These are phyloP conservation scores for Lipophrys pholis DNA, from an alignment of 2,113 vertebrate genomes.

Conservation along the genomic window DNA sequence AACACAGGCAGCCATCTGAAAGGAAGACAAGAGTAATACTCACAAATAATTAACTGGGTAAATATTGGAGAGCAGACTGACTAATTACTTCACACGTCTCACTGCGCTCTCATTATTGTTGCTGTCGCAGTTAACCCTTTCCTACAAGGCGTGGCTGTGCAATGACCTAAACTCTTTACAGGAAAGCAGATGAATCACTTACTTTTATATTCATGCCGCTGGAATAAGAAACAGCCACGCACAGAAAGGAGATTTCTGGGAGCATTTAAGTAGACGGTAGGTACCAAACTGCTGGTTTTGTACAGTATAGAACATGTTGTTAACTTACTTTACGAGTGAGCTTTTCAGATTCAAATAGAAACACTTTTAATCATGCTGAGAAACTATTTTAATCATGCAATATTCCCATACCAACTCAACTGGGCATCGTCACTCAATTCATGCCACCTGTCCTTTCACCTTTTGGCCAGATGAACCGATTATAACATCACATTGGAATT, in stretches of 20 bases:
- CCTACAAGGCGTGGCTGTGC: slow-evolving; percentile 51
- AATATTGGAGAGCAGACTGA: slow-evolving; percentile 85
- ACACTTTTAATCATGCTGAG: too few species aligned
- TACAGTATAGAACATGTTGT: background rate
- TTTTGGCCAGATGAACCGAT: too few species aligned
- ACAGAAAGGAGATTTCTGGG: slow-evolving; percentile 2
- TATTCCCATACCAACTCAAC: too few species aligned
- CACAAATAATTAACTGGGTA: slow-evolving; percentile 88
- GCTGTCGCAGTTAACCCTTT: slow-evolving; percentile 79
- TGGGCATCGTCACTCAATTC: too few species aligned
- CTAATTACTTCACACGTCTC: slow-evolving; percentile 85
- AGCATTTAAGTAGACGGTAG: background rate
- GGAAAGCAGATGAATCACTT: slow-evolving; percentile 42
- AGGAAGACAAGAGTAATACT: slow-evolving; percentile 85
- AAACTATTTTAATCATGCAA: too few species aligned
- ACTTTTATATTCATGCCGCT: slow-evolving; percentile 21
- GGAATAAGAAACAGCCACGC: slow-evolving; percentile 20
- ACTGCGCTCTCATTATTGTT: slow-evolving; percentile 84
- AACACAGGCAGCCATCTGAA: slow-evolving; percentile 83
- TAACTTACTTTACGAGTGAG: background rate
- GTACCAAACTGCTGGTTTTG: background rate
- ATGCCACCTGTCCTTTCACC: too few species aligned
- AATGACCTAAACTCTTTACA: slow-evolving; percentile 36
- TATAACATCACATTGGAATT: too few species aligned
- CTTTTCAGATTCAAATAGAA: too few species aligned